Conservation (phyloP, 2,888 invertebrate genomes). For the Hydropsyche betteni region DNA sequence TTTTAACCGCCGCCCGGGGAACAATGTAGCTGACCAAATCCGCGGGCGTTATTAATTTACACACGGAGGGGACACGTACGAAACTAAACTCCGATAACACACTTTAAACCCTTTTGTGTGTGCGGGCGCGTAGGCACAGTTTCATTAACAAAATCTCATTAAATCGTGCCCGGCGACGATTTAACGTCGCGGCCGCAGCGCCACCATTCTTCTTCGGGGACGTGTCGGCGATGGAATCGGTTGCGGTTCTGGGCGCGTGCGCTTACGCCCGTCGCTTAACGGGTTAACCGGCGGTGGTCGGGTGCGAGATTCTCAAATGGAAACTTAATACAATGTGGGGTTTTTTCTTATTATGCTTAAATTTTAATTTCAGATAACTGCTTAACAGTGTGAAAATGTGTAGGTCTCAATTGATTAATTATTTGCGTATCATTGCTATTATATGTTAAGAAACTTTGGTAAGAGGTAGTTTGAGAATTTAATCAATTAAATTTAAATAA, state of each 20-base stretch:
- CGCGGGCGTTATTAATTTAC: too few species aligned
- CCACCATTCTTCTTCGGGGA: constrained; percentile 8
- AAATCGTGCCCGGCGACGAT: background rate
- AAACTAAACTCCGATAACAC: background rate
- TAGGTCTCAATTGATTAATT: too few species aligned
- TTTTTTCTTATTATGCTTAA: too few species aligned
- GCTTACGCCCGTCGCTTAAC: background rate
- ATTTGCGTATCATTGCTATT: too few species aligned
- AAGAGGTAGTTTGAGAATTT: too few species aligned
- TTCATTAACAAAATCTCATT: constrained; percentile 27
- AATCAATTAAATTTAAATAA: too few species aligned
- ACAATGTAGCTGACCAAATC: too few species aligned
- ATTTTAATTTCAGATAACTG: too few species aligned
- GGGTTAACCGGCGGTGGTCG: constrained; percentile 5
- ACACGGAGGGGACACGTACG: background rate
- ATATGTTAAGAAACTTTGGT: too few species aligned
- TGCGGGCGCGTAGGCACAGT: background rate
- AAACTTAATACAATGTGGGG: too few species aligned
- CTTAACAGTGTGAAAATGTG: too few species aligned
- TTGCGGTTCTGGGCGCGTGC: background rate
- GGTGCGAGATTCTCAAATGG: background rate
- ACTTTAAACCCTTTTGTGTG: background rate
- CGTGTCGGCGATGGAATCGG: constrained; percentile 26
- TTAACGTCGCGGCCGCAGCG: background rate
- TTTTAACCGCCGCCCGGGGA: too few species aligned